Evolutionary conservation across 2,113 vertebrate species (phyloP).

Genomic region (Felis chaus): DNA sequence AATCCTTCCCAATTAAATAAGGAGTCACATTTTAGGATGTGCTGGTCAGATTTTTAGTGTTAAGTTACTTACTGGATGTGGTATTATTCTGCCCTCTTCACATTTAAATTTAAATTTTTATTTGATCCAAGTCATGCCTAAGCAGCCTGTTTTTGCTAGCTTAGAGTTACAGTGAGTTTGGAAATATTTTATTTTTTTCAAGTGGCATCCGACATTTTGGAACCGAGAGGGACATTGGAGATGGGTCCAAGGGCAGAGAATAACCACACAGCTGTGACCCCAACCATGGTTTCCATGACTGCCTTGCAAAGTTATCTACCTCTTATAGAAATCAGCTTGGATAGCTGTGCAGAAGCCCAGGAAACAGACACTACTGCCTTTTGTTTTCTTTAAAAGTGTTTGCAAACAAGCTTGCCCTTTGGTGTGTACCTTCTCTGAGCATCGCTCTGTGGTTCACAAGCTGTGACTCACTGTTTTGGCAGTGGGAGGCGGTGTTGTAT

Average conservation of each 20-base stretch:
- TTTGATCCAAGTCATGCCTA: not conserved
- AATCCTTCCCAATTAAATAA: not conserved
- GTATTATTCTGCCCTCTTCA: not conserved
- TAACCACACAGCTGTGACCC: not conserved
- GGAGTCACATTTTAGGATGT: not conserved
- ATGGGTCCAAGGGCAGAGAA: not conserved
- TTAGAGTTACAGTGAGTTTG: conserved; percentile 7
- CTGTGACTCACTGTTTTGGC: not conserved
- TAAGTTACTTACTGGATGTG: not conserved
- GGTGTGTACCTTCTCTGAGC: not conserved
- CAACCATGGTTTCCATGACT: not conserved
- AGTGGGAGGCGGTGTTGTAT: conserved; percentile 54
- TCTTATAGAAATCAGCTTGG: not conserved
- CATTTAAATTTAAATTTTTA: not conserved
- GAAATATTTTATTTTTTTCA: not conserved
- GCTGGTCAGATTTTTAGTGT: not conserved
- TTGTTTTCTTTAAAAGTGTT: conserved; percentile 36
- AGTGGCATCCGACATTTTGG: not conserved
- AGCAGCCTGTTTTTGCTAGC: not conserved
- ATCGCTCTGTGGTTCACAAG: not conserved
- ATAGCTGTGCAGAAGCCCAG: not conserved
- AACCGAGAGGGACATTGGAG: not conserved
- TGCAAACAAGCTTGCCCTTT: not conserved
- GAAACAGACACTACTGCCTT: not conserved
- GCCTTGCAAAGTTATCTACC: not conserved